Conservation (phyloP, 2,797 vertebrate genomes). For the Toxotes lorentzi region DNA sequence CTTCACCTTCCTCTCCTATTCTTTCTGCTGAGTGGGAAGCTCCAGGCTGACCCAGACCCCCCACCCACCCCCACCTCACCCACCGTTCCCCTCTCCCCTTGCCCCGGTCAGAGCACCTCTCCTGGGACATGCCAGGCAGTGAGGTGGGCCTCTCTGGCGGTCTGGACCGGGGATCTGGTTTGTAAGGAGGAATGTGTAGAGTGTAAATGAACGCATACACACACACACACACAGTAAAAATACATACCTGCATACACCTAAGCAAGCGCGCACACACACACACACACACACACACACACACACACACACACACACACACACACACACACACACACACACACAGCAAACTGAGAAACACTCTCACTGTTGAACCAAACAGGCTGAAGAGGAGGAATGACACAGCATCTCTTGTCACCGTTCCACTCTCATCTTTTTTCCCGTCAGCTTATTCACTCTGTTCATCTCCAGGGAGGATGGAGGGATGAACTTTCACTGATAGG, state of each 20-base stretch:
- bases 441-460: conserved; percentile 29
- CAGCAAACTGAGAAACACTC: conserved; percentile 5
- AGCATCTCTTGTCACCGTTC: conserved; percentile 50
- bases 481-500: conserved; percentile 74
- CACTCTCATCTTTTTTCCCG: conserved; percentile 31
- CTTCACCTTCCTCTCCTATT: conserved; percentile 59
- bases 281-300: conserved; percentile 21
- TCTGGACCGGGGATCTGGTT: conserved; percentile 67
- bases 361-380: neutral
- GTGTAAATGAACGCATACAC: conserved; percentile 49
- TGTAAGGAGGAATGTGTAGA: conserved; percentile 64
- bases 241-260: conserved; percentile 35
- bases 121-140: conserved; percentile 66
- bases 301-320: conserved; percentile 18
- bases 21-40: conserved; percentile 62
- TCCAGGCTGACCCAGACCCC: conserved; percentile 42
- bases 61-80: conserved; percentile 1
- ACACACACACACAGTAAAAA: conserved; percentile 22
- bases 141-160: conserved; percentile 69
- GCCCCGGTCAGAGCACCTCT: conserved; percentile 74
- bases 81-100: conserved; percentile 42
- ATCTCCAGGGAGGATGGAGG: conserved; percentile 56
- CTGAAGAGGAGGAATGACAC: conserved; percentile 46
- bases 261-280: conserved; percentile 3
- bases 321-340: conserved; percentile 26